Conservation (phyloP, 2,113 vertebrate genomes). For the Aegithalos caudatus region DNA sequence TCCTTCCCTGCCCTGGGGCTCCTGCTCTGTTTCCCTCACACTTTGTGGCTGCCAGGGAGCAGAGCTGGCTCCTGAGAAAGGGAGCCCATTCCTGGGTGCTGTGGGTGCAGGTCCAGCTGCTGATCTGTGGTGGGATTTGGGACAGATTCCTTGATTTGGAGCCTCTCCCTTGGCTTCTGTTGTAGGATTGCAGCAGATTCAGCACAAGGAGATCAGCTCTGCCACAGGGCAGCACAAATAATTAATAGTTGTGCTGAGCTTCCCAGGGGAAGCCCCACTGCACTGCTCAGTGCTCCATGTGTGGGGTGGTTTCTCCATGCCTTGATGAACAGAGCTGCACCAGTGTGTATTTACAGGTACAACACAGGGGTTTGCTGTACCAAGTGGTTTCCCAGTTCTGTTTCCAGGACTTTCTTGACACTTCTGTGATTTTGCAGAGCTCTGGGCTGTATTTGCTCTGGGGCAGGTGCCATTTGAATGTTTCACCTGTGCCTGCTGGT, state of each 20-base stretch:
- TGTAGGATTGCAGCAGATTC: accelerated
- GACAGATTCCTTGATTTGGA: background rate
- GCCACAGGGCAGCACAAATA: background rate
- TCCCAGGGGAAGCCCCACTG: background rate
- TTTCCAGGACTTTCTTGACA: background rate
- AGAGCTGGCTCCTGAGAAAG: accelerated
- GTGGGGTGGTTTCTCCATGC: background rate
- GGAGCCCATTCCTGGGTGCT: background rate
- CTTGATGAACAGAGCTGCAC: background rate
- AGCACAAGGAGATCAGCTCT: background rate
- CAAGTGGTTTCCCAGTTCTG: background rate
- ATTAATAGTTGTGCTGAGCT: background rate
- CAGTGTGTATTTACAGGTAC: background rate
- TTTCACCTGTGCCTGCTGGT: background rate
- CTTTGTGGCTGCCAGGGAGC: background rate
- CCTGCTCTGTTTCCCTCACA: background rate
- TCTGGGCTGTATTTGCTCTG: background rate
- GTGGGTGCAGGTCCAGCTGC: background rate
- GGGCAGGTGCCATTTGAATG: background rate
- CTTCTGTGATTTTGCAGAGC: background rate
- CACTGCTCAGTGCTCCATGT: accelerated
- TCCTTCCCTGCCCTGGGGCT: background rate
- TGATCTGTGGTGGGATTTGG: background rate
- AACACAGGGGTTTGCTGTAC: background rate
- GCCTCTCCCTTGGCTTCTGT: background rate